These are phyloP conservation scores for Ips typographus DNA, from an alignment of 1,140 invertebrate species.

Conservation along the genomic window DNA sequence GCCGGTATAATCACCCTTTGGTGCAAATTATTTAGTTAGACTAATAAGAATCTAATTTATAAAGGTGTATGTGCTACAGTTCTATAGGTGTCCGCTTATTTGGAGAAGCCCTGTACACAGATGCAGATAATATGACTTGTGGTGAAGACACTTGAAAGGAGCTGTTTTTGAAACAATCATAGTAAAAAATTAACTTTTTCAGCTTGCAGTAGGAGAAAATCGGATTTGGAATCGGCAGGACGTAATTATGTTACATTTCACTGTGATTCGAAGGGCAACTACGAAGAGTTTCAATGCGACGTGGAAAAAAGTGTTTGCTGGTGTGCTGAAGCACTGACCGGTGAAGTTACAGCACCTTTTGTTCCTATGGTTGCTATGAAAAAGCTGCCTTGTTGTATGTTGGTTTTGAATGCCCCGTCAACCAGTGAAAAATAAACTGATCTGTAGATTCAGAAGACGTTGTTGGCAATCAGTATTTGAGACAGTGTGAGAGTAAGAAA, in stretches of 20 bases:
- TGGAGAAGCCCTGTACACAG: slow-evolving; percentile 27
- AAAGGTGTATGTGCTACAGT: slow-evolving; percentile 37
- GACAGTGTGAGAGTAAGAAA: slow-evolving; percentile 61
- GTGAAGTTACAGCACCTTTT: slow-evolving; percentile 53
- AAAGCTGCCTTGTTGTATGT: slow-evolving; percentile 61
- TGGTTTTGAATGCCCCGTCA: background rate
- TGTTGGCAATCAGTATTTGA: slow-evolving; percentile 57
- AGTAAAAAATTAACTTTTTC: background rate
- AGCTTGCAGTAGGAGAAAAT: slow-evolving; percentile 59
- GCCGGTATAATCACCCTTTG: slow-evolving; percentile 51
- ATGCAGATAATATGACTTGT: slow-evolving; percentile 37
- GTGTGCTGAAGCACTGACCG: slow-evolving; percentile 60
- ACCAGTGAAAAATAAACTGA: background rate
- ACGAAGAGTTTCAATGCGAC: slow-evolving; percentile 63
- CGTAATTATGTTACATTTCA: slow-evolving; percentile 54
- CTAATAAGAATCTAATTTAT: background rate
- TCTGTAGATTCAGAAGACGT: slow-evolving; percentile 22
- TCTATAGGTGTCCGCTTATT: slow-evolving; percentile 30
- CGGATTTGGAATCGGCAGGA: slow-evolving; percentile 52
- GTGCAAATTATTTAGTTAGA: background rate
- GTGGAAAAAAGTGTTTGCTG: slow-evolving; percentile 57
- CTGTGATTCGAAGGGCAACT: slow-evolving; percentile 61
- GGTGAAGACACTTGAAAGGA: slow-evolving; percentile 14
- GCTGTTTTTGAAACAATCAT: background rate
- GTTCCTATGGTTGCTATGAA: slow-evolving; percentile 57